These are phyloP conservation scores for Sebastes miniatus DNA, from an alignment of 2,797 vertebrate genomes.

Conservation along the genomic window DNA sequence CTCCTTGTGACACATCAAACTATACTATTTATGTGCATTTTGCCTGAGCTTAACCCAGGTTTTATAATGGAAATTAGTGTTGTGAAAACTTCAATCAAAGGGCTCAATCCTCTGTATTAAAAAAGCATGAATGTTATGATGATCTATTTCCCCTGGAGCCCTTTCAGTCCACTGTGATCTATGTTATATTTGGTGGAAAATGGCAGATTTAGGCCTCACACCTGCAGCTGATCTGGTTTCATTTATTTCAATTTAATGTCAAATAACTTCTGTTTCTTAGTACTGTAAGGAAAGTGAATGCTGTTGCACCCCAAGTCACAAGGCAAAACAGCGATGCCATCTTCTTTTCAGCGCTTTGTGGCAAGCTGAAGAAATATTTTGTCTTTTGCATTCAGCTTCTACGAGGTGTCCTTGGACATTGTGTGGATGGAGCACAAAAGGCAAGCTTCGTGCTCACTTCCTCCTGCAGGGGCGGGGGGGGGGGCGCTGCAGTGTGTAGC, in stretches of 20 bases:
- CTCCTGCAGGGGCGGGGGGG: not conserved
- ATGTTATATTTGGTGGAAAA: not conserved
- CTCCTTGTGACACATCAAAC: not conserved
- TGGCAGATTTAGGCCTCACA: not conserved
- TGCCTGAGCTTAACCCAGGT: not conserved
- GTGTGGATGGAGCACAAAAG: conserved; percentile 48
- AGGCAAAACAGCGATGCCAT: not conserved
- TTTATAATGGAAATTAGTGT: not conserved
- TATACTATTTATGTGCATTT: not conserved
- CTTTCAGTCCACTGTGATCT: not conserved
- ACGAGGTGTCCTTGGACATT: conserved; percentile 55
- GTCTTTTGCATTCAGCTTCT: conserved; percentile 6
- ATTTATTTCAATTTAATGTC: not conserved
- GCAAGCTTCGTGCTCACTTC: conserved; percentile 32
- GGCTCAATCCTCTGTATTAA: not conserved
- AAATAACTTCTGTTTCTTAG: not conserved
- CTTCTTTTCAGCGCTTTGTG: not conserved
- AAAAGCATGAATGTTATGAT: not conserved
- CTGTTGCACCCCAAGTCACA: not conserved
- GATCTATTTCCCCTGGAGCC: not conserved
- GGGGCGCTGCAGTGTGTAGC: conserved; percentile 5
- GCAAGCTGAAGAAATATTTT: not conserved
- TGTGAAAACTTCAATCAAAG: not conserved
- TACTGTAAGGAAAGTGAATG: not conserved
- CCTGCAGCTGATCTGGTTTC: not conserved